Percentiles rank a stretch among this genome's conserved stretches.
These are phyloP conservation scores for Nymphalis polychloros DNA, from an alignment of 2,888 invertebrate species.

Conservation along the genomic window DNA sequence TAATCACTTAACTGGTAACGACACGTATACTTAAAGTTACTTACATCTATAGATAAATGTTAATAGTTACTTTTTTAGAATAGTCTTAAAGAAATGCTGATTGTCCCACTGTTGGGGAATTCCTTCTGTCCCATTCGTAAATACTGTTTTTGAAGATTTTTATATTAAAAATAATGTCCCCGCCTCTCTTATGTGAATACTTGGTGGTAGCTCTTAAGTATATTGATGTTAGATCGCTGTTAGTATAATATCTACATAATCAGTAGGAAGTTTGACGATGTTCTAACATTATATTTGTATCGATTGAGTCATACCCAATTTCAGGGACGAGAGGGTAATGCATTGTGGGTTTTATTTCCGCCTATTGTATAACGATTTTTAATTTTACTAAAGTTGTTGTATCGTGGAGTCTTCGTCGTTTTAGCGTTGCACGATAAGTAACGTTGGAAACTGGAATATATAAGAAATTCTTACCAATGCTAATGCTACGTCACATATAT, in stretches of 20 bases:
- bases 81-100: too few species aligned
- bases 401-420: too few species aligned
- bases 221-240: constrained; percentile 5
- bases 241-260: background rate
- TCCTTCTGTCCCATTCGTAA: too few species aligned
- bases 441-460: too few species aligned
- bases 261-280: background rate
- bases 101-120: too few species aligned
- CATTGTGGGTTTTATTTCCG: constrained; percentile 2
- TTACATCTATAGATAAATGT: too few species aligned
- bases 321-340: constrained; percentile 5
- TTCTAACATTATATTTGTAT: background rate
- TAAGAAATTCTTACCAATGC: background rate
- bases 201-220: constrained; percentile 4
- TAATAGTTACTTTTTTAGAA: too few species aligned
- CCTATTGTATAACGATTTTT: background rate
- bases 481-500: background rate
- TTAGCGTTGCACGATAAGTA: too few species aligned
- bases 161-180: background rate
- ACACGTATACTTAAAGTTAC: too few species aligned
- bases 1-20: too few species aligned
- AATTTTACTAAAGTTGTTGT: too few species aligned
- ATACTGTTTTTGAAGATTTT: too few species aligned
- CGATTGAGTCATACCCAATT: background rate
- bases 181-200: constrained; percentile 8